Base-by-base conservation (phyloP, 2,113 vertebrate species). In the Enhydra lutris region DNA sequence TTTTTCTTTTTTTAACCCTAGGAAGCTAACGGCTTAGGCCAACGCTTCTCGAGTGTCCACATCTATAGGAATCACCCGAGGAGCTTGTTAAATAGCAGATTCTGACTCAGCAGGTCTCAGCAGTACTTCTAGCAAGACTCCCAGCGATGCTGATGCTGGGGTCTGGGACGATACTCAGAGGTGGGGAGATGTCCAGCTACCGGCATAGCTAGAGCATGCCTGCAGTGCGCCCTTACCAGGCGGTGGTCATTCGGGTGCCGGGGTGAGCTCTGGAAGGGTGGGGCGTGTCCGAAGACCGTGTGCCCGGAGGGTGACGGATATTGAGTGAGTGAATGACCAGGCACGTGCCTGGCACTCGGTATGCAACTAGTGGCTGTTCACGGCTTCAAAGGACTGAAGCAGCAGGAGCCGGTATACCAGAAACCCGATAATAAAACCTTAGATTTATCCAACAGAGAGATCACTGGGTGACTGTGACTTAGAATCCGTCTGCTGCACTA, bases 321-420 rank as follows among this genome's bases (percentile, higher is more conserved):
- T 9, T 3, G 71, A 42, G 29, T 63, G 34, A 31, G 4, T 1
- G 47, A n/a, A 55, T 7, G 45, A 78, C 31, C 57, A 42, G 34
- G 14, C 45, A 0, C 17, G 13, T 9, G 21, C 20, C 59, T 29
- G 29, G 61, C 0, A 2, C 42, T 31, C 45, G 3, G 34, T 14
- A 7, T 20, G 18, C 18, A 39, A 31, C 29, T 1, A 34, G 47
- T 17, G 7, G 12, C 20, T 13, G 36, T 3, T 45, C 47, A 7
- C 7, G 5, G 31, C 26, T n/a, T 34, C 20, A 3, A 2, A 24
- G 24, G 63, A n/a, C 39, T 57, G 5, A 23, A 6, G 47, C 15
- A 9, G 45, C 26, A 55, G 36, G 82, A 34, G 17, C 6, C 0
- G 1, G 73, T 26, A 10, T 6, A 52, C 71, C 50, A 17, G 29